Conservation (phyloP, 1,140 invertebrate genomes). For the Zaprionus capensis region DNA sequence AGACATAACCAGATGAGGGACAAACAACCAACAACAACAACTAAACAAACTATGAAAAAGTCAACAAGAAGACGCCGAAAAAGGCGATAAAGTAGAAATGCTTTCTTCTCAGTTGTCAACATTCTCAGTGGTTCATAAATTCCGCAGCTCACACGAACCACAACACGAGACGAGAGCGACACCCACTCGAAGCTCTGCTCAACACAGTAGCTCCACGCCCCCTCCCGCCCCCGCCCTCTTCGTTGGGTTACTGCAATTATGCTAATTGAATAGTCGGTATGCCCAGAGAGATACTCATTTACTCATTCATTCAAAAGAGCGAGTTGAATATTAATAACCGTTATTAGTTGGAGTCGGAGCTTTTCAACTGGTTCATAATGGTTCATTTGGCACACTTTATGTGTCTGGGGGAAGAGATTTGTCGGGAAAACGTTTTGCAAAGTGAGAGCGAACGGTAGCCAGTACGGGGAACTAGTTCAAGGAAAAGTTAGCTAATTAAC, state of each 20-base stretch:
- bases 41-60: neutral
- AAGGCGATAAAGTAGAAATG: slow-evolving; percentile 23
- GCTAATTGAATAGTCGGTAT: slow-evolving; percentile 48
- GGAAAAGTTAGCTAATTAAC: slow-evolving; percentile 3
- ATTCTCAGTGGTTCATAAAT: slow-evolving; percentile 45
- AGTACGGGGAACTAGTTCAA: neutral
- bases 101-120: slow-evolving; percentile 45
- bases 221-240: neutral
- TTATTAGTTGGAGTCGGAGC: slow-evolving; percentile 41
- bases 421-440: slow-evolving; percentile 14
- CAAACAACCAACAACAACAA: neutral
- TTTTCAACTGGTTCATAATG: slow-evolving; percentile 39
- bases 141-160: slow-evolving; percentile 20
- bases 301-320: slow-evolving; percentile 32
- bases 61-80: neutral
- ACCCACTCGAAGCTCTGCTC: slow-evolving; percentile 29
- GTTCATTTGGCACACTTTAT: slow-evolving; percentile 26
- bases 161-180: slow-evolving; percentile 11
- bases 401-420: slow-evolving; percentile 2
- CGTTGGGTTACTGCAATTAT: slow-evolving; percentile 27
- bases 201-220: slow-evolving; percentile 34
- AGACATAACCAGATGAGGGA: slow-evolving; percentile 10
- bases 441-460: neutral
- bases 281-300: slow-evolving; percentile 17
- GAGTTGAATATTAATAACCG: slow-evolving; percentile 49